A percentile compares a stretch with the other conserved stretches of the same genome.
These are phyloP conservation scores for Lepidiolamprologus cunningtoni DNA, from an alignment of 2,113 vertebrate species.

Conservation along the genomic window DNA sequence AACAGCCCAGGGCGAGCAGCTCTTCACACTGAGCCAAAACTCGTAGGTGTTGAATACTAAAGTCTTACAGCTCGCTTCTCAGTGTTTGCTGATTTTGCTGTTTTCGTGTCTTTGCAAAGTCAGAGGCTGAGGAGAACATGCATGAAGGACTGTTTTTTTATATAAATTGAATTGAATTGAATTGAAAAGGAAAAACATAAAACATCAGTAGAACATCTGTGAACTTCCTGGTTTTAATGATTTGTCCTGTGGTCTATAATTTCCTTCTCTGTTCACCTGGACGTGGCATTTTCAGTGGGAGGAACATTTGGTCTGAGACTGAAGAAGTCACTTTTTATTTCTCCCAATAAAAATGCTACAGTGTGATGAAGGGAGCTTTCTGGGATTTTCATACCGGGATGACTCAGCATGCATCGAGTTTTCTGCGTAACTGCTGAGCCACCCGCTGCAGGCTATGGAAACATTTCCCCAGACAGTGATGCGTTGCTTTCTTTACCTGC, in stretches of 20 bases:
- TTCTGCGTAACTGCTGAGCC: neutral
- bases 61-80: neutral
- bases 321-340: neutral
- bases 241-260: neutral
- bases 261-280: neutral
- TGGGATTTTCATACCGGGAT: neutral
- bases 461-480: neutral
- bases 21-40: neutral
- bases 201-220: neutral
- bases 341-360: neutral
- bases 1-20: neutral
- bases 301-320: neutral
- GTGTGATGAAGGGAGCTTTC: neutral
- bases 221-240: neutral
- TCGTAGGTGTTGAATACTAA: neutral
- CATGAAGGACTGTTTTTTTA: fast-evolving
- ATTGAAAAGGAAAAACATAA: neutral
- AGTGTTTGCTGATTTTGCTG: neutral
- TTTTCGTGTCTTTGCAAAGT: neutral
- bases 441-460: neutral
- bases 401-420: neutral
- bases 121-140: neutral
- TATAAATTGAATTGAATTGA: neutral
- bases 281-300: neutral
- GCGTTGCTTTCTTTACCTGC: neutral